phyloP scores from a whole-genome alignment of 2,113 vertebrate species.

The Grammomys surdaster region DNA sequence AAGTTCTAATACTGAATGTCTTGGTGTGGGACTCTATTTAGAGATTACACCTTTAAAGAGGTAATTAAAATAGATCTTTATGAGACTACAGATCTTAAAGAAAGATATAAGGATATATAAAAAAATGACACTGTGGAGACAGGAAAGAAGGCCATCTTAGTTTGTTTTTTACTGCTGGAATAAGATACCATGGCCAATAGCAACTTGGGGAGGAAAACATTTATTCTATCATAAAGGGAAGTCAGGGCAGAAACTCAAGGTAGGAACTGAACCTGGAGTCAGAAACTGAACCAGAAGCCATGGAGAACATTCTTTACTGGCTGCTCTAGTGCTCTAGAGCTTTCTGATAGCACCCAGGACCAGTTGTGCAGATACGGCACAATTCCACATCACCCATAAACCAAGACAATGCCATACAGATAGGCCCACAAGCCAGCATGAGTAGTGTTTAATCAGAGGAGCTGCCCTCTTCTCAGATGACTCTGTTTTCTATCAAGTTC shows the following conservation, averaged over 20 bases:
- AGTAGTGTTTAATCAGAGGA: background rate
- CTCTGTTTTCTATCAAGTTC: background rate
- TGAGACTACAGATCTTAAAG: background rate
- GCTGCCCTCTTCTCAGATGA: background rate
- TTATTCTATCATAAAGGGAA: background rate
- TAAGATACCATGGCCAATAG: background rate
- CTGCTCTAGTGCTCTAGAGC: background rate
- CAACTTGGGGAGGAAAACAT: background rate
- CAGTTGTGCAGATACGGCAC: background rate
- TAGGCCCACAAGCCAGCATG: background rate
- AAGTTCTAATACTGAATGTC: background rate
- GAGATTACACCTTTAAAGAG: background rate
- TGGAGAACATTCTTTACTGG: no score
- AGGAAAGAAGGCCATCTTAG: background rate
- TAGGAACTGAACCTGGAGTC: background rate
- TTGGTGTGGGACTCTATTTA: background rate
- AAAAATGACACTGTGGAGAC: background rate
- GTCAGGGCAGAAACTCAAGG: background rate
- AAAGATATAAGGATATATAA: background rate
- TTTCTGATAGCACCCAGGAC: background rate
- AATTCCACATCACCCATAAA: background rate
- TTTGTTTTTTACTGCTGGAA: background rate
- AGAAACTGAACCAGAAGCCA: background rate
- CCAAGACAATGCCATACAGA: background rate
- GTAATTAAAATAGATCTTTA: background rate